phyloP scores from a whole-genome alignment of 2,797 vertebrate genomes.

The Mus spretus region DNA sequence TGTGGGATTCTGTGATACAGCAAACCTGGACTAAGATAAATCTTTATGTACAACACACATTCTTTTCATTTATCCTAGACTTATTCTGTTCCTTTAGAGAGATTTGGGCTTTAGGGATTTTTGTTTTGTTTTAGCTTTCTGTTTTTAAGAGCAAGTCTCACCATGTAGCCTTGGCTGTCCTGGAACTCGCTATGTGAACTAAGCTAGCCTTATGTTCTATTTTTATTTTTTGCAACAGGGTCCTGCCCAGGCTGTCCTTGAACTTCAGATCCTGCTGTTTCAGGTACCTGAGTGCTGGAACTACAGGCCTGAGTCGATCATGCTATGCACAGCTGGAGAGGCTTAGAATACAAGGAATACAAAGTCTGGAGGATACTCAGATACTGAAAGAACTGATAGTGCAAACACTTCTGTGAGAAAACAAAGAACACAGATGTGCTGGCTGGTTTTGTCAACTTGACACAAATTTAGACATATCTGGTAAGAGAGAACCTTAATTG shows the following conservation, averaged over 20 bases:
- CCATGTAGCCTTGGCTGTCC: neutral
- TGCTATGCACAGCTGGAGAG: neutral
- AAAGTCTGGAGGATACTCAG: neutral
- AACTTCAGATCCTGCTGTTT: neutral
- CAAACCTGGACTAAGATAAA: neutral
- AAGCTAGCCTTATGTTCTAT: neutral
- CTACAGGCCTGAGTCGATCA: neutral
- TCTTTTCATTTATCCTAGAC: neutral
- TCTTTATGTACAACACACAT: neutral
- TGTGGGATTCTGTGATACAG: neutral
- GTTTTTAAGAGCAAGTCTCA: neutral
- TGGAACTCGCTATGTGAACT: neutral
- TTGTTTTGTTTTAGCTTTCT: neutral
- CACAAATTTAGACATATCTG: too few species aligned
- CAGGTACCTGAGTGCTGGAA: neutral
- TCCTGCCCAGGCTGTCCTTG: neutral
- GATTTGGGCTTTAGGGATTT: neutral
- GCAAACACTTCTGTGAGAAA: neutral
- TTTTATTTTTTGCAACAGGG: neutral
- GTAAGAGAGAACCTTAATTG: neutral
- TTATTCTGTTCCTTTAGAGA: neutral
- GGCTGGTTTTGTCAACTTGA: neutral
- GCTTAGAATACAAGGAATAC: neutral
- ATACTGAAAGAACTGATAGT: neutral
- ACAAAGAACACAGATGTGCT: neutral